Evolutionary conservation across 2,797 vertebrate species (phyloP).

Genomic region (Myotis daubentonii): DNA sequence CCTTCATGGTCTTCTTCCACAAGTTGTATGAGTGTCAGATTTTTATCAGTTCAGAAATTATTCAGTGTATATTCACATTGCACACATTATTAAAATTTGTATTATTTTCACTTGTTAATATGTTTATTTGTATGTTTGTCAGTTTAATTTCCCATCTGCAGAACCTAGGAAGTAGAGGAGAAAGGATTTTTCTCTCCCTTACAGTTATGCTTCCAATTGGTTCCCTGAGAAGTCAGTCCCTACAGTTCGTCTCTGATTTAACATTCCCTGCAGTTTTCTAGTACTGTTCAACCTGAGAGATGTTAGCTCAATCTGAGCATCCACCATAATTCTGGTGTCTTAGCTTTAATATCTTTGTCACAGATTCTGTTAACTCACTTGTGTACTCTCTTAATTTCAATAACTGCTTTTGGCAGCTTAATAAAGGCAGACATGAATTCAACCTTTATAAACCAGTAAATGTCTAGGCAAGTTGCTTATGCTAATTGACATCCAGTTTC

Average conservation of each 20-base stretch:
- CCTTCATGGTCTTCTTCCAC: not conserved
- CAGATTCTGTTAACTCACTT: not conserved
- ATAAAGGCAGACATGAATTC: not conserved
- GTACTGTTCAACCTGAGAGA: not conserved
- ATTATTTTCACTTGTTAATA: not conserved
- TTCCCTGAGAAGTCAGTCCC: not conserved
- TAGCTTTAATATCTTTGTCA: not conserved
- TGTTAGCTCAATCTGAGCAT: not conserved
- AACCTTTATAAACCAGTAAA: not conserved
- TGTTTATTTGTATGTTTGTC: not conserved
- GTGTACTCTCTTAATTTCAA: not conserved
- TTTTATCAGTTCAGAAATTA: not conserved
- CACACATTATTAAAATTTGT: not conserved
- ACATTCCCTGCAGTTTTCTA: not conserved
- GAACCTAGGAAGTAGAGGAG: not conserved
- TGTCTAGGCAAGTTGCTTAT: not conserved
- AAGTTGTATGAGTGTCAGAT: not conserved
- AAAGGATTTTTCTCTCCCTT: not conserved
- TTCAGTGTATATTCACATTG: not conserved
- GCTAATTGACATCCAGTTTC: not conserved
- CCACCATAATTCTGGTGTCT: not conserved
- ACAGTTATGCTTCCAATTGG: not conserved
- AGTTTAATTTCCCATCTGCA: not conserved
- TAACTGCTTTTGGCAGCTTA: not conserved
- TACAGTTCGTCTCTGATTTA: not conserved